Conservation (phyloP, 2,113 vertebrate species). For the Aspiorhynchus laticeps region DNA sequence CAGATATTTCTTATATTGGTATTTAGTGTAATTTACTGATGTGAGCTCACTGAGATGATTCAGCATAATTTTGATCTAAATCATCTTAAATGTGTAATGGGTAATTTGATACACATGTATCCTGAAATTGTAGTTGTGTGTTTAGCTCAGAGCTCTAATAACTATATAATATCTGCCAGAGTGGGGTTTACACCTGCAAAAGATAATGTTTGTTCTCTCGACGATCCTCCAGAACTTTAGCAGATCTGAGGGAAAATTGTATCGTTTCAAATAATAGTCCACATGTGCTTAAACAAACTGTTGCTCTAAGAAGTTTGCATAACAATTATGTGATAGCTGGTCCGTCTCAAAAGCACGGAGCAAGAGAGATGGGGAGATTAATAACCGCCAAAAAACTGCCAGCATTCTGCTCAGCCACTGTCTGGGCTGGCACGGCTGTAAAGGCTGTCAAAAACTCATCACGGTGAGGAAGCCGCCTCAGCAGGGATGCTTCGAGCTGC, state of each 20-base stretch:
- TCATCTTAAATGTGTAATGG: conserved; percentile 25
- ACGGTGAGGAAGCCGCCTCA: conserved; percentile 77
- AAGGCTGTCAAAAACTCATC: conserved; percentile 83
- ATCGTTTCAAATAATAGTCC: conserved; percentile 57
- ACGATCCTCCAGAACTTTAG: conserved; percentile 7
- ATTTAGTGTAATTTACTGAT: neutral
- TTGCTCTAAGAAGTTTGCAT: conserved; percentile 71
- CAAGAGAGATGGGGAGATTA: conserved; percentile 59
- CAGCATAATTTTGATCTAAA: neutral
- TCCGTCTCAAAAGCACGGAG: conserved; percentile 56
- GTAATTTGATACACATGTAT: conserved; percentile 16
- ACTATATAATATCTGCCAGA: conserved; percentile 7
- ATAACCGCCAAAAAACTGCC: conserved; percentile 81
- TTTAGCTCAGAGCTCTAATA: conserved; percentile 21
- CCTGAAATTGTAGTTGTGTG: neutral
- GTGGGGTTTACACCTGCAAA: conserved; percentile 26
- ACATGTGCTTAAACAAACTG: conserved; percentile 68
- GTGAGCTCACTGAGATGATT: neutral
- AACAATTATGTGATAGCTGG: conserved; percentile 71
- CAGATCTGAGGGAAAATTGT: conserved; percentile 56
- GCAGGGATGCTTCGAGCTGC: conserved; percentile 72
- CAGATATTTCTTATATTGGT: neutral
- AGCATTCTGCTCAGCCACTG: conserved; percentile 75
- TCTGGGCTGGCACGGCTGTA: conserved; percentile 78
- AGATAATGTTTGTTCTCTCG: conserved; percentile 24